phyloP scores from a whole-genome alignment of 2,888 invertebrate species.

The Tipula helvola region DNA sequence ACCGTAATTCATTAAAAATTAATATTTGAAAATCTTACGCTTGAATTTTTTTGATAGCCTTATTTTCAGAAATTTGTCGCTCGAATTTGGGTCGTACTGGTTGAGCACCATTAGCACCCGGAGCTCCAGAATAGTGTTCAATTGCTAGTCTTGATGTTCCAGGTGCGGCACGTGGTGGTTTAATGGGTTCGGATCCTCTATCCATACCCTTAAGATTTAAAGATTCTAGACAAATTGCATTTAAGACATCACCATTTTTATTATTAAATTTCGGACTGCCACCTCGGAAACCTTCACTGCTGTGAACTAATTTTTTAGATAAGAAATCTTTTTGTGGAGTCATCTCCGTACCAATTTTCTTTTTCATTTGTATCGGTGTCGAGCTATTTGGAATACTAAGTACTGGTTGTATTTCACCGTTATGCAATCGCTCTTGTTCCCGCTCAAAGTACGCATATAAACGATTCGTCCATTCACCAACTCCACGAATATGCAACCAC shows the following conservation, averaged over 20 bases:
- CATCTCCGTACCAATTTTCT: not conserved
- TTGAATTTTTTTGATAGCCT: constrained; percentile 30
- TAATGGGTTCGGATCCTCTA: constrained; percentile 9
- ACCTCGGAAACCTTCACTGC: constrained; percentile 18
- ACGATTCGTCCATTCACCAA: constrained; percentile 89
- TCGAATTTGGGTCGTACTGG: constrained; percentile 14
- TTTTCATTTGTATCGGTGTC: constrained; percentile 18
- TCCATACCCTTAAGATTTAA: constrained; percentile 17
- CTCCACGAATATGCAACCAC: constrained; percentile 87
- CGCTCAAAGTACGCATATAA: constrained; percentile 74
- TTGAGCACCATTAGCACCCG: not conserved
- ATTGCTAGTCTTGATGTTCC: constrained; percentile 16
- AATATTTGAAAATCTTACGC: constrained; percentile 18
- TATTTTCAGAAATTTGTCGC: constrained; percentile 19
- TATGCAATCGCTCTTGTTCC: constrained; percentile 63
- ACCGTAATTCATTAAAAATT: not conserved
- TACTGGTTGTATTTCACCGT: constrained; percentile 43
- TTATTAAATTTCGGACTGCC: constrained; percentile 16
- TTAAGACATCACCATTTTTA: not conserved
- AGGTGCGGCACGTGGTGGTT: constrained; percentile 14
- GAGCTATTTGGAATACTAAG: constrained; percentile 17
- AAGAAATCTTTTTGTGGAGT: constrained; percentile 32
- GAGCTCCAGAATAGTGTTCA: constrained; percentile 21
- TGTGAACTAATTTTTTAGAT: constrained; percentile 25
- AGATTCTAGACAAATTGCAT: constrained; percentile 4